Conservation (phyloP, 2,888 invertebrate genomes). For the Scaptomyza parva region DNA sequence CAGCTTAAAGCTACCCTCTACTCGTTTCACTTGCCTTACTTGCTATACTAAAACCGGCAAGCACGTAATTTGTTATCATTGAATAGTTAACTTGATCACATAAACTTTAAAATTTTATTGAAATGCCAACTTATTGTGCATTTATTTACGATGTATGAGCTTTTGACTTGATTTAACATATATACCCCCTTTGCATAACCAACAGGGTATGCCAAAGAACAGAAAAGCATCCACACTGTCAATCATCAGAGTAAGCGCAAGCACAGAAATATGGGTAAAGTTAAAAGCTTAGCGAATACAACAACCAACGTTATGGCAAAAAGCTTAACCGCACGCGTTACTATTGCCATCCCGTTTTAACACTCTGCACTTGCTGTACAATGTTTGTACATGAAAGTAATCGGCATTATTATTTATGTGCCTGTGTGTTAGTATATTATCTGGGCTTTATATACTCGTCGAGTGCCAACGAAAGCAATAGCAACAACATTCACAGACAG, state of each 20-base stretch:
- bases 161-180: too few relatives aligned
- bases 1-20: slow-evolving; percentile 11
- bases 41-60: not conserved
- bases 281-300: slow-evolving; percentile 55
- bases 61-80: not conserved
- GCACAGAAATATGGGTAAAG: slow-evolving; percentile 1
- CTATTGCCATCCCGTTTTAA: slow-evolving; percentile 26
- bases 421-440: slow-evolving; percentile 6
- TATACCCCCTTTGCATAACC: not conserved
- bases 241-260: slow-evolving; percentile 11
- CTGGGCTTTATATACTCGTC: slow-evolving; percentile 14
- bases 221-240: slow-evolving; percentile 1
- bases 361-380: slow-evolving; percentile 20
- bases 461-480: not conserved
- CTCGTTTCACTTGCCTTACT: not conserved
- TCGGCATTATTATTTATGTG: not conserved
- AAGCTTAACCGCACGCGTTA: slow-evolving; percentile 1
- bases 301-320: slow-evolving; percentile 41
- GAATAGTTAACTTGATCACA: not conserved
- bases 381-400: not conserved
- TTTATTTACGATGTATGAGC: not conserved
- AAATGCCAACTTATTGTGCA: not conserved
- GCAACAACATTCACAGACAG: not conserved
- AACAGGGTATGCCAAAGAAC: slow-evolving; percentile 17
- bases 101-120: not conserved